Evolutionary conservation across 2,797 vertebrate species (phyloP).

Genomic region (Meda fulgida): DNA sequence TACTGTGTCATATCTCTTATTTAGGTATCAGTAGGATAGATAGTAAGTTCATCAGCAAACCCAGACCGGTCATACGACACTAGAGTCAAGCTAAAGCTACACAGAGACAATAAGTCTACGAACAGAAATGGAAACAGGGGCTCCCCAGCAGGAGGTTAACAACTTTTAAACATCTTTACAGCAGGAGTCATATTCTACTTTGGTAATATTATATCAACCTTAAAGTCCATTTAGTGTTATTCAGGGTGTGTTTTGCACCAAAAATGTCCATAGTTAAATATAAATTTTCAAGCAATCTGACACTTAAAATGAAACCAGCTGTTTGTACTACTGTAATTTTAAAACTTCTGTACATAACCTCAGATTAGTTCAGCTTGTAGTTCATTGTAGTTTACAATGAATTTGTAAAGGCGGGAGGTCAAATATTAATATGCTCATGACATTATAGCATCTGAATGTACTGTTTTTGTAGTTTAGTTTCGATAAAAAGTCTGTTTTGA

Average conservation of each 20-base stretch:
- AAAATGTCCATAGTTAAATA: not conserved
- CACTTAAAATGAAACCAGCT: not conserved
- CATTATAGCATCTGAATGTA: not conserved
- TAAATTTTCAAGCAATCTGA: not conserved
- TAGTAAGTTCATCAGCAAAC: not conserved
- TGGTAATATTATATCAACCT: not conserved
- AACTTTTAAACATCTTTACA: not conserved
- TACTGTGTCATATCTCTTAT: not conserved
- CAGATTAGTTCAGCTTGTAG: not conserved
- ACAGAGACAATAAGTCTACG: constrained; percentile 1
- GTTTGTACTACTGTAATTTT: not conserved
- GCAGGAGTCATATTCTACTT: not conserved
- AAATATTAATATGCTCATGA: not conserved
- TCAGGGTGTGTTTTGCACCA: not conserved
- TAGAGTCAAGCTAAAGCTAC: not conserved
- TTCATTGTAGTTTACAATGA: not conserved
- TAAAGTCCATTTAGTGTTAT: not conserved
- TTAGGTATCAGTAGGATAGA: not conserved
- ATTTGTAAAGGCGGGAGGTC: not conserved
- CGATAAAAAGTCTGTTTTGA: not conserved
- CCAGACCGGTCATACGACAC: not conserved
- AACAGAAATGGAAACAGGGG: not conserved
- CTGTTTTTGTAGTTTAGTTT: not conserved
- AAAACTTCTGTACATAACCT: not conserved
- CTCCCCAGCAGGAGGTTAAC: not conserved